Conservation (phyloP, 2,113 vertebrate species). For the Delphinus delphis region DNA sequence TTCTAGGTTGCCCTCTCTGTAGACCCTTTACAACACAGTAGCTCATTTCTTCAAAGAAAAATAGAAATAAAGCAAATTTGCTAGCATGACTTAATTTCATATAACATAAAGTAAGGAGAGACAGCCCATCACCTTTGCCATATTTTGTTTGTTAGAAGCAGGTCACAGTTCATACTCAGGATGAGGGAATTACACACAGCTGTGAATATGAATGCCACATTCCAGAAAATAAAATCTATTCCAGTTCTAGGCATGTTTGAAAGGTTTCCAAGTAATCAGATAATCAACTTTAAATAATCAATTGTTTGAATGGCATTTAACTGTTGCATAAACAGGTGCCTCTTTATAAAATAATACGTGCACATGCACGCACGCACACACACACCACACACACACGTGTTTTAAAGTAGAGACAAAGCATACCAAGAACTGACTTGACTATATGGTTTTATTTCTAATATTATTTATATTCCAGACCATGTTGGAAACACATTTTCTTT, state of each 20-base stretch:
- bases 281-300: conserved; percentile 8
- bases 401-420: neutral
- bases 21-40: neutral
- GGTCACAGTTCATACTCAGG: neutral
- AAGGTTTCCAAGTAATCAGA: neutral
- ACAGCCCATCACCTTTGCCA: neutral
- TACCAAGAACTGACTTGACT: neutral
- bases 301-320: neutral
- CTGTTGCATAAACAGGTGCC: neutral
- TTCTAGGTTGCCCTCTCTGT: neutral
- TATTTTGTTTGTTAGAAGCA: neutral
- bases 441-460: neutral
- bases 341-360: neutral
- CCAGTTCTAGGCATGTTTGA: neutral
- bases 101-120: neutral
- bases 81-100: neutral
- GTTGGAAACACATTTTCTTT: conserved; percentile 22
- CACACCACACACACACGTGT: neutral
- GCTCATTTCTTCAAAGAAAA: neutral
- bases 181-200: neutral
- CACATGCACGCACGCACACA: too few relatives aligned
- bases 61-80: neutral
- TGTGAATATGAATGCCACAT: neutral
- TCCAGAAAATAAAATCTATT: neutral
- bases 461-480: neutral